phyloP scores from a whole-genome alignment of 2,797 vertebrate genomes.

The Lutjanus argentimaculatus region DNA sequence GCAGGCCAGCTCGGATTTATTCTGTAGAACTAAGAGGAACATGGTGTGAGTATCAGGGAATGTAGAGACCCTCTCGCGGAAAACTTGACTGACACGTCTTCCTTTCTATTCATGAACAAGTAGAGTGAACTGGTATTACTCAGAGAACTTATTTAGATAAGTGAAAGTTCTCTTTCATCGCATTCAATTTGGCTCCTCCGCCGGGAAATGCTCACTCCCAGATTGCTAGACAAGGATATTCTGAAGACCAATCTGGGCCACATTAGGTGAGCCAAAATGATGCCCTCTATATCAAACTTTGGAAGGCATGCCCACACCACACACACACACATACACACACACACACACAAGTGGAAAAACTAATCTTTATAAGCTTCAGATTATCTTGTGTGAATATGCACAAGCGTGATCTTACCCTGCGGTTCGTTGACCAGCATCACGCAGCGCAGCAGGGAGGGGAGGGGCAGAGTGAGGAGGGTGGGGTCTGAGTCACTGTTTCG shows the following conservation, averaged over 20 bases:
- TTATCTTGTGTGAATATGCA: conserved; percentile 20
- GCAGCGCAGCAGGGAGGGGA: conserved; percentile 90
- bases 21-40: not conserved
- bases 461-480: conserved; percentile 84
- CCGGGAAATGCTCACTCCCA: not conserved
- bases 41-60: not conserved
- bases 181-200: not conserved
- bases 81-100: not conserved
- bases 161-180: not conserved
- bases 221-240: not conserved
- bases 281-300: not conserved
- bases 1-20: not conserved
- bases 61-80: not conserved
- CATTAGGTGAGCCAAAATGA: not conserved
- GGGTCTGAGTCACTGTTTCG: conserved; percentile 85
- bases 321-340: not conserved
- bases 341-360: not conserved
- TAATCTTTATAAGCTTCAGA: not conserved
- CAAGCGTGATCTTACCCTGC: conserved; percentile 86
- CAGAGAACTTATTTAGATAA: not conserved
- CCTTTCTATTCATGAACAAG: not conserved
- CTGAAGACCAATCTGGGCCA: not conserved
- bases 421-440: conserved; percentile 92
- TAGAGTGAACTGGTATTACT: not conserved
- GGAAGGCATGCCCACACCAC: not conserved